Conservation (phyloP, 1,140 invertebrate genomes). For the Phymorhynchus buccinoides region DNA sequence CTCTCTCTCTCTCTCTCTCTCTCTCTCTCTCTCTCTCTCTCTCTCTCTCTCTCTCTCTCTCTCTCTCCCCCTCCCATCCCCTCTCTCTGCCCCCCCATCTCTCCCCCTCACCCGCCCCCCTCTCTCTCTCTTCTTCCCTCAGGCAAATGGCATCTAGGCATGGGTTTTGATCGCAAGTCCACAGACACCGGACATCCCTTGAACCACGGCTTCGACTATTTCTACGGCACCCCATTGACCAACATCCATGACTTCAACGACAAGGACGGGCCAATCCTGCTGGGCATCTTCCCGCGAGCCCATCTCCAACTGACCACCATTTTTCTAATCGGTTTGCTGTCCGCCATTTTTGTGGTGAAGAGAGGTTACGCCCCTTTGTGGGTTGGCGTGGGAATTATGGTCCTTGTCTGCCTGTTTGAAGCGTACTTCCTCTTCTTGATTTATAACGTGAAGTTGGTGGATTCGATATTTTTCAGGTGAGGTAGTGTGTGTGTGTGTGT, state of each 20-base stretch:
- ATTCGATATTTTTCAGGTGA: slow-evolving; percentile 54
- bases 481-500: too few relatives aligned
- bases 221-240: slow-evolving; percentile 74
- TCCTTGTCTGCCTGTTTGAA: slow-evolving; percentile 30
- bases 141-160: slow-evolving; percentile 76
- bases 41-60: too few relatives aligned
- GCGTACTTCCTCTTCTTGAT: slow-evolving; percentile 43
- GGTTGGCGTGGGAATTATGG: slow-evolving; percentile 22
- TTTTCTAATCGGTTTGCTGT: slow-evolving; percentile 29
- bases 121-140: too few relatives aligned
- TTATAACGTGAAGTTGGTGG: slow-evolving; percentile 63
- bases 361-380: slow-evolving; percentile 29
- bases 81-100: too few relatives aligned
- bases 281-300: slow-evolving; percentile 7
- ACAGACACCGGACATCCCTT: slow-evolving; percentile 72
- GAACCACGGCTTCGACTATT: slow-evolving; percentile 75
- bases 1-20: too few relatives aligned
- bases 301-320: slow-evolving; percentile 29
- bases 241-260: slow-evolving; percentile 72
- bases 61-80: too few relatives aligned
- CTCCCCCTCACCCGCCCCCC: too few relatives aligned
- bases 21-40: too few relatives aligned
- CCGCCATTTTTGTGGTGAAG: slow-evolving; percentile 17
- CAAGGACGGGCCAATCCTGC: slow-evolving; percentile 50
- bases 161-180: slow-evolving; percentile 61